phyloP scores from a whole-genome alignment of 2,113 vertebrate species.

The Eidolon helvum region DNA sequence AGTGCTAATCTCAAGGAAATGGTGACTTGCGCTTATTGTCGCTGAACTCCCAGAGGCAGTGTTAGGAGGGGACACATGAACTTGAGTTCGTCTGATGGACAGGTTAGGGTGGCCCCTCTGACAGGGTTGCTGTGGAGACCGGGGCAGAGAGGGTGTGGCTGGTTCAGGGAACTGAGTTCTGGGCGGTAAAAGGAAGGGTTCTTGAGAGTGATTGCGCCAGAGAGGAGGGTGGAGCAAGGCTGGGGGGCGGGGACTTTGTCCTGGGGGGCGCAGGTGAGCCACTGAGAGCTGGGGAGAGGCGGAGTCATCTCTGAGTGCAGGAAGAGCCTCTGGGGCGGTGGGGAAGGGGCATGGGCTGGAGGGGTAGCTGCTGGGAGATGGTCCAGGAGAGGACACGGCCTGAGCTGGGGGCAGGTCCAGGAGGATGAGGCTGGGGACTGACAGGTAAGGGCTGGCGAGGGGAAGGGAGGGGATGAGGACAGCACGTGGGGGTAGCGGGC shows the following conservation, averaged over 20 bases:
- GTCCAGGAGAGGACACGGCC: neutral
- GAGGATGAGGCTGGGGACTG: neutral
- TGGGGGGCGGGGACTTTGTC: neutral
- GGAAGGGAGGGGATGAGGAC: accelerated
- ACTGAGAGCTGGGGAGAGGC: neutral
- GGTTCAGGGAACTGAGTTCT: neutral
- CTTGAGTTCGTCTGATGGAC: neutral
- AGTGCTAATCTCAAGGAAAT: neutral
- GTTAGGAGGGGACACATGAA: neutral
- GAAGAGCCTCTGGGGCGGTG: neutral
- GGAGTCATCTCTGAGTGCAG: neutral
- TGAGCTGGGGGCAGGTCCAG: neutral
- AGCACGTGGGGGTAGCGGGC: neutral
- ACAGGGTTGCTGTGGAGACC: neutral
- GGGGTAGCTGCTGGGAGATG: neutral
- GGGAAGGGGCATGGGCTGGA: neutral
- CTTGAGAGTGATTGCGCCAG: neutral
- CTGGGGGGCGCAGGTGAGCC: neutral
- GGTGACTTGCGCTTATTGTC: neutral
- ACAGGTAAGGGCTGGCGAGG: neutral
- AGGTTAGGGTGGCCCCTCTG: neutral
- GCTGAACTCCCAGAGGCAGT: neutral
- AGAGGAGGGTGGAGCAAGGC: neutral
- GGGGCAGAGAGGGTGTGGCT: neutral
- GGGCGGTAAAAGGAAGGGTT: neutral